phyloP scores from a whole-genome alignment of 2,797 vertebrate genomes.

The Phataginus tricuspis region DNA sequence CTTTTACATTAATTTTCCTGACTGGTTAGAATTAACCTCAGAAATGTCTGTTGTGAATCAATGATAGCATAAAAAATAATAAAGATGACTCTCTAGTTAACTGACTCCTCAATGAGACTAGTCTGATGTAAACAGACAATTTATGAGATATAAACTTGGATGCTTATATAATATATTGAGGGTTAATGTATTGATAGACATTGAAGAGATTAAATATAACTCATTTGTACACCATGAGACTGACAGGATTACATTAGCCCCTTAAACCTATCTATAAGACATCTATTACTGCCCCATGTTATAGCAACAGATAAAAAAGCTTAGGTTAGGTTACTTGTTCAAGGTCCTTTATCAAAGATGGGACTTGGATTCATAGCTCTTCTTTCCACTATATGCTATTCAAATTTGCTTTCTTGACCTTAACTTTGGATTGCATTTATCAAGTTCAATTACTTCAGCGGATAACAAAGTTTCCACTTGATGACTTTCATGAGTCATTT shows the following conservation, averaged over 20 bases:
- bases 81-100: neutral
- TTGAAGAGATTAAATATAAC: neutral
- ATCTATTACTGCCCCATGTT: neutral
- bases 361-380: neutral
- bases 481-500: slow-evolving; percentile 72
- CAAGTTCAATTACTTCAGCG: slow-evolving; percentile 39
- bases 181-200: neutral
- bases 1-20: neutral
- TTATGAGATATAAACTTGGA: neutral
- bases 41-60: slow-evolving; percentile 11
- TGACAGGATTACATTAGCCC: neutral
- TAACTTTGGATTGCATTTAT: neutral
- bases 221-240: neutral
- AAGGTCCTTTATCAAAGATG: neutral
- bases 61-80: neutral
- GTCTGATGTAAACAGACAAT: neutral
- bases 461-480: slow-evolving; percentile 52
- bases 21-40: neutral
- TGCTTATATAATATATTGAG: neutral
- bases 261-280: neutral
- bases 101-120: neutral
- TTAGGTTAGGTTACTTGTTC: neutral
- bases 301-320: neutral
- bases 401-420: slow-evolving; percentile 30
- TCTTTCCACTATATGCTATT: neutral